Base-by-base conservation (phyloP, 2,797 vertebrate species). In the Clarias fuscus region DNA sequence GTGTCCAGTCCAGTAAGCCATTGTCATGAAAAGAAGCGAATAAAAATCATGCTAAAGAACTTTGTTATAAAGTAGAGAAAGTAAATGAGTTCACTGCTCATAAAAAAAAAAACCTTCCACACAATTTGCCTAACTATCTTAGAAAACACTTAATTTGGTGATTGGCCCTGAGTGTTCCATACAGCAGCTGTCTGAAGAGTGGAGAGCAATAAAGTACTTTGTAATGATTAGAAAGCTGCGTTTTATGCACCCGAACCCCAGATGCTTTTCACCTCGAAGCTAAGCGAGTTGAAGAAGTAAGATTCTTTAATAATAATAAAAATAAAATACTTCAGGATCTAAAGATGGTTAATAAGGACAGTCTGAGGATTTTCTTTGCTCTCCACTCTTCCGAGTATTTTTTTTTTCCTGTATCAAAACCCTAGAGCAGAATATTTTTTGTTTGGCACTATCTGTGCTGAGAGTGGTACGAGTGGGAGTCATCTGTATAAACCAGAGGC, bases 161-260 rank as follows among this genome's bases (percentile, higher is more conserved):
- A 82, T 18, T 68, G n/a, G 62, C 64, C 62, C 79, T 30, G 62
- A 48, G n/a, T 82, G 79, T 14, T 68, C 64, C 62, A 68, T 48
- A 30, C 40, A 82, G 64, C 82, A 87, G 75, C 67, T 83, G 65
- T 72, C 33, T 48, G 40, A 81, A 43, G 43, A 53, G 53, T 67
- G 20, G 5, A 30, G 78, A 53, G 64, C 40, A 82, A 82, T 82
- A 82, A 82, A 68, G 48, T 67, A 13, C n/a, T 53, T 13, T 10
- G 40, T 68, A 53, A 82, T 82, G n/a, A 82, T 82, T 48, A 67
- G n/a, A 53, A 64, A 40, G 59, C 77, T 79, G 33, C 33, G 40
- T 15, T 79, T 79, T 40, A 62, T 40, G 27, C 37, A 48, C 13
- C 14, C 22, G 0, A 24, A 67, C 48, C 40, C 37, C 79, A 81